Evolutionary conservation across 2,797 vertebrate genomes (phyloP).

Genomic region (Siniperca scherzeri): DNA sequence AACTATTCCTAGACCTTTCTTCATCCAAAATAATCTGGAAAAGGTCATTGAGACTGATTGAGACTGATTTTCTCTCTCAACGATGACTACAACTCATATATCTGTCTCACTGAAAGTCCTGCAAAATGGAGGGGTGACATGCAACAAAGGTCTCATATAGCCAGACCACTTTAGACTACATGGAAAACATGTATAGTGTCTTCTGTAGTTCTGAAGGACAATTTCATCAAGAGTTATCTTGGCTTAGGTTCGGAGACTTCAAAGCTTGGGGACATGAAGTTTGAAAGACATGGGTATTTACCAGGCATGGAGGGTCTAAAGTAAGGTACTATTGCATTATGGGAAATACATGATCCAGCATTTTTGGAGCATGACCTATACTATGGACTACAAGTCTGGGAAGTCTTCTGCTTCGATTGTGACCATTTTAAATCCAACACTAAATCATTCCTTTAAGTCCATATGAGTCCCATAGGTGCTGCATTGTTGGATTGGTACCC

Average conservation of each 20-base stretch:
- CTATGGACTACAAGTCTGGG: neutral
- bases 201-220: neutral
- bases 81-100: constrained; percentile 11
- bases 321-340: neutral
- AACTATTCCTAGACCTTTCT: constrained; percentile 29
- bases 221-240: neutral
- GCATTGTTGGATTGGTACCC: neutral
- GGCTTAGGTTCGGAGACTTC: constrained; percentile 2
- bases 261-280: neutral
- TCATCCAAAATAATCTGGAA: constrained; percentile 33
- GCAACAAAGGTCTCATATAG: neutral
- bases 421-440: neutral
- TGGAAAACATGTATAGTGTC: neutral
- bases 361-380: neutral
- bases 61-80: constrained; percentile 41
- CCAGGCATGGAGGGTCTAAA: neutral
- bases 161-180: too few relatives aligned
- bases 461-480: neutral
- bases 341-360: neutral
- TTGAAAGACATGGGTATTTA: constrained; percentile 15
- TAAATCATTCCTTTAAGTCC: neutral
- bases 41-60: constrained; percentile 28
- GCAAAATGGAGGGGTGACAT: constrained; percentile 3
- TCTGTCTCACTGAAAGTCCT: constrained; percentile 16
- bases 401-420: neutral